Conservation (phyloP, 1,140 invertebrate genomes). For the Idris sp. region DNA sequence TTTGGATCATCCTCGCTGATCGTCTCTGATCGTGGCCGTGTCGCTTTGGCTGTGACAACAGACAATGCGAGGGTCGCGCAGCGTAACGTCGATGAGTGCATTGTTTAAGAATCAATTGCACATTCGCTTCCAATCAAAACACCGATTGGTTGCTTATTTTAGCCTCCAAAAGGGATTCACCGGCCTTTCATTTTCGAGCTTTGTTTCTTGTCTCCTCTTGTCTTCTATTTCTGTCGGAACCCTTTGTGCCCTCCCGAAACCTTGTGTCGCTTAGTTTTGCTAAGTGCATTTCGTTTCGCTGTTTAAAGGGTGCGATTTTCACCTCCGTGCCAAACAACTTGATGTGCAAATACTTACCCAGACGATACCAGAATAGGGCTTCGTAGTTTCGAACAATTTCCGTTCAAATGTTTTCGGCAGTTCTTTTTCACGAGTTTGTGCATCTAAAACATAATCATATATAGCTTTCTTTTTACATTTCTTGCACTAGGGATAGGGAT, state of each 20-base stretch:
- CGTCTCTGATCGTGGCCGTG: constrained; percentile 29
- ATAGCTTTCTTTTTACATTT: too few relatives aligned
- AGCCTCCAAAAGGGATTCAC: neutral
- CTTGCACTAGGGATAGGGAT: too few relatives aligned
- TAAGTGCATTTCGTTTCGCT: constrained; percentile 10
- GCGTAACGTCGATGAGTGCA: constrained; percentile 37
- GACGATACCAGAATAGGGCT: too few relatives aligned
- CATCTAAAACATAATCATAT: too few relatives aligned
- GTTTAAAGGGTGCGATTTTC: constrained; percentile 50
- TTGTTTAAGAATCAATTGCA: constrained; percentile 63
- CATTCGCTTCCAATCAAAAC: constrained; percentile 47
- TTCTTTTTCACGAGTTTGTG: too few relatives aligned
- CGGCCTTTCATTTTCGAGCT: constrained; percentile 33
- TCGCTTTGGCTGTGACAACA: neutral
- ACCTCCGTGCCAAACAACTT: constrained; percentile 24
- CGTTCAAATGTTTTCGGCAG: too few relatives aligned
- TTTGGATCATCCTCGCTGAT: constrained; percentile 37
- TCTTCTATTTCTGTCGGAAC: constrained; percentile 14
- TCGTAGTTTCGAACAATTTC: too few relatives aligned
- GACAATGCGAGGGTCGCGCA: constrained; percentile 19
- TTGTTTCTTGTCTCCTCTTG: constrained; percentile 28
- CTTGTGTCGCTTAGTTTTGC: constrained; percentile 16
- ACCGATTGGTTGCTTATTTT: constrained; percentile 42
- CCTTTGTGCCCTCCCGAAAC: constrained; percentile 23
- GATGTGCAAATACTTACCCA: constrained; percentile 13